Evolutionary conservation across 2,113 vertebrate genomes (phyloP).

Genomic region (Mustela lutreola): DNA sequence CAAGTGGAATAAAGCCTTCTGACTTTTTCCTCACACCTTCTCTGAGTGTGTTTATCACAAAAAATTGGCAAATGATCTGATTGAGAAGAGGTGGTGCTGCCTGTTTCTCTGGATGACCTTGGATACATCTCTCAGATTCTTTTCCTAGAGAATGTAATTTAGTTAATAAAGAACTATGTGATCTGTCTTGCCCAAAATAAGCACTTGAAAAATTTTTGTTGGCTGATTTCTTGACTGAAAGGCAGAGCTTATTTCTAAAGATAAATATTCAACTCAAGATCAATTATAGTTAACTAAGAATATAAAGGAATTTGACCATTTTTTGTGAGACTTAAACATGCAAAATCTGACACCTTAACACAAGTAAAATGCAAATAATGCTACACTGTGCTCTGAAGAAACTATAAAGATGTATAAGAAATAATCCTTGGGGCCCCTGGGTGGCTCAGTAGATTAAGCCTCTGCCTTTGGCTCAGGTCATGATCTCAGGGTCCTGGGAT

Average conservation of each 20-base stretch:
- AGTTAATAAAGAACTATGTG: conserved; percentile 10
- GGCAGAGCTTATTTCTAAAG: neutral
- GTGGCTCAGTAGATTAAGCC: too few species aligned
- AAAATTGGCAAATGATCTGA: conserved; percentile 52
- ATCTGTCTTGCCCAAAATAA: neutral
- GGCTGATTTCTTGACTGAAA: neutral
- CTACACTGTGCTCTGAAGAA: neutral
- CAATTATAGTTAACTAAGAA: neutral
- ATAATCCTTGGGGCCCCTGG: neutral
- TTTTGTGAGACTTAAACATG: neutral
- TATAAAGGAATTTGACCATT: neutral
- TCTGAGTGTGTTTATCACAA: conserved; percentile 37
- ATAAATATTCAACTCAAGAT: neutral
- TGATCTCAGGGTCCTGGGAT: too few species aligned
- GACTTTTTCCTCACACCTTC: conserved; percentile 56
- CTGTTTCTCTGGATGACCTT: conserved; percentile 46
- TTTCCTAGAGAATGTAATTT: conserved; percentile 3
- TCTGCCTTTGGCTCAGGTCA: too few species aligned
- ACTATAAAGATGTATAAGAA: neutral
- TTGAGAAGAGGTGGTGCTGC: neutral
- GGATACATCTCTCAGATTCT: conserved; percentile 22
- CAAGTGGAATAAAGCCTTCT: conserved; percentile 47
- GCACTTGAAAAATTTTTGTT: neutral
- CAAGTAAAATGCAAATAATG: neutral
- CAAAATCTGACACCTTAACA: neutral